Percentiles rank a stretch among this genome's conserved stretches.
These are phyloP conservation scores for Glareola pratincola DNA, from an alignment of 2,113 vertebrate genomes.

Conservation along the genomic window DNA sequence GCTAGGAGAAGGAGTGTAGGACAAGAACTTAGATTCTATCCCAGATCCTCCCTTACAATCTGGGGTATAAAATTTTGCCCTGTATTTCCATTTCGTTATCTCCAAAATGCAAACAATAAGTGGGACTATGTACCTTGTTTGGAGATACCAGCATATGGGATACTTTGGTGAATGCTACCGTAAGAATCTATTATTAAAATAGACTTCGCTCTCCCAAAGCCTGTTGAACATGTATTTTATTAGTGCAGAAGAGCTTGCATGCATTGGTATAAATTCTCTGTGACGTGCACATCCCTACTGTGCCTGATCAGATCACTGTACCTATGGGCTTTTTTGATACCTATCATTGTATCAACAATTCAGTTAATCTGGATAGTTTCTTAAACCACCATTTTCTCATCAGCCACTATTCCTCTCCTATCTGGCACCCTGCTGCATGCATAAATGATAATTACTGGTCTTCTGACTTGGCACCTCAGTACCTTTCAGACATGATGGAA, in stretches of 20 bases:
- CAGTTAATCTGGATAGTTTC: neutral
- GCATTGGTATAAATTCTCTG: neutral
- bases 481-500: neutral
- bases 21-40: neutral
- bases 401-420: neutral
- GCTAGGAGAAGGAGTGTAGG: neutral
- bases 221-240: neutral
- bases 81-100: neutral
- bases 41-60: neutral
- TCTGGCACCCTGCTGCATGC: neutral
- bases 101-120: neutral
- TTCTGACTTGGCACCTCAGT: neutral
- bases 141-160: neutral
- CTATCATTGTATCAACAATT: neutral
- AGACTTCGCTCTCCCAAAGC: neutral
- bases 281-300: neutral
- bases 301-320: neutral
- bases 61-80: neutral
- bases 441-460: neutral
- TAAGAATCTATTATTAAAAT: neutral
- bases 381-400: slow-evolving; percentile 29
- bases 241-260: neutral
- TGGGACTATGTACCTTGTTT: neutral
- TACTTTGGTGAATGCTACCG: neutral
- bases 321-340: neutral